Evolutionary conservation across 2,888 invertebrate genomes (phyloP), one percentile per base, ranked within the genome.

Genomic region (Raillietiella orientalis): DNA sequence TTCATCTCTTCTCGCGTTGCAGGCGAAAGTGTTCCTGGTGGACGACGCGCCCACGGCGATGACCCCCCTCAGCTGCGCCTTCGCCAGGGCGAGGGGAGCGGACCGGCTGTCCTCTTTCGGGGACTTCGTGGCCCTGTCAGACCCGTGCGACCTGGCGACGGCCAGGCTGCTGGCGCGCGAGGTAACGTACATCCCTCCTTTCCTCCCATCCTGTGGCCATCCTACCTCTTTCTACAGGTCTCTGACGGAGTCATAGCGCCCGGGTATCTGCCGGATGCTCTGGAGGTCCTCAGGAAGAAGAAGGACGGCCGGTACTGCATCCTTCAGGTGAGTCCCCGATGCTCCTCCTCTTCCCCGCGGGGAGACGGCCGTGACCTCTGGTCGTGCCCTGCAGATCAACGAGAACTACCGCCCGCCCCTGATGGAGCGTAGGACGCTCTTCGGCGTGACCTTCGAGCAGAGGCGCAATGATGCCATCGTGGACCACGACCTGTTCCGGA

Each of bases 61-160:
- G 34, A 62, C 70, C 0, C 77, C 82, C 0, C 41, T 87, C 8
- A 82, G 84, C 0, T 57, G 59, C 10, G 90, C 93, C 1, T 93
- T 93, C 49, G 90, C 87, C 0, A 57, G 90, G 29, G 93, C 93
- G 0, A 60, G 93, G 42, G 90, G 93, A 25, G 87, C 90, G 10
- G 93, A 96, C 49, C 60, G 93, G 27, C 93, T 96, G 93, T 90
- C 87, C 5, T 90, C 90, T 1, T 96, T 93, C 48, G 93, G 96
- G 0, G 96, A 96, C 50, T 93, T 93, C 46, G 61, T 93, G 17
- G 84, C 87, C 0, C 46, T 96, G 1, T 90, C 87, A 0, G 82
- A 87, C 43, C 47, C 52, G 1, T 96, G 93, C 42, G 93, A 96
- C 48, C 60, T 56, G 25, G 42, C 63, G 31, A 96, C 93, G 0